Base-by-base conservation (phyloP, 1,140 invertebrate species). In the Caenorhabditis latens region DNA sequence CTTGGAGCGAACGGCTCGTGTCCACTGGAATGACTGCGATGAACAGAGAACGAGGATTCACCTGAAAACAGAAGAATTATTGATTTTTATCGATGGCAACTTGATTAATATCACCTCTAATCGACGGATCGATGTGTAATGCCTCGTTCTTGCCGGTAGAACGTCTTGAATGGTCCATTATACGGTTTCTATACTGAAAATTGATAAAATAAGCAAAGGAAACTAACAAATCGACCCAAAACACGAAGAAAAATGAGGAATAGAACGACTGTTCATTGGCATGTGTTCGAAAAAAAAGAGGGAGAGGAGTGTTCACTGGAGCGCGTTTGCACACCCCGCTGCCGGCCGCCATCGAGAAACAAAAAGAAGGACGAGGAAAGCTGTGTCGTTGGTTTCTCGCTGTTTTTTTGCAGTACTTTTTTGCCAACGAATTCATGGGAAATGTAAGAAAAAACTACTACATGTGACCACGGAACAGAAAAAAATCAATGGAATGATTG, bases 1-100 rank as follows among this genome's bases (percentile, higher is more conserved):
- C 71, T 79, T 13, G 71, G 71, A 32, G 46, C 71, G 50, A 79
- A 50, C n/a, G 71, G 71, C 24, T 79, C 71, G 46, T 79, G 40
- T 13, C 46, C 71, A 11, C 46, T n/a, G 40, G 46, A 50, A 11
- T 50, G 43, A 21, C 71, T 50, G n/a, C 43, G 71, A 13, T 50
- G 71, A 6, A 79, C 43, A 50, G 71, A 79, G 40, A 79, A 79
- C 19, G 71, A 79, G 5, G 71, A 79, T 32, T 50, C 71, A 24
- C 46, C 71, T 79, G 46, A 50, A 46, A 71, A 50, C 13, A 2
- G 1, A 79, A 79, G 0, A 11, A 50, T 50, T 79, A 79, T 79
- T 14, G 71, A 79, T 79, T 79, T 79, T 79, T 24, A 0, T 7
- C 19, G 11, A 40, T 16, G 13, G 2, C 32, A 32, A 19, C 0